Conservation (phyloP, 2,888 invertebrate genomes). For the Lithophane socia region DNA sequence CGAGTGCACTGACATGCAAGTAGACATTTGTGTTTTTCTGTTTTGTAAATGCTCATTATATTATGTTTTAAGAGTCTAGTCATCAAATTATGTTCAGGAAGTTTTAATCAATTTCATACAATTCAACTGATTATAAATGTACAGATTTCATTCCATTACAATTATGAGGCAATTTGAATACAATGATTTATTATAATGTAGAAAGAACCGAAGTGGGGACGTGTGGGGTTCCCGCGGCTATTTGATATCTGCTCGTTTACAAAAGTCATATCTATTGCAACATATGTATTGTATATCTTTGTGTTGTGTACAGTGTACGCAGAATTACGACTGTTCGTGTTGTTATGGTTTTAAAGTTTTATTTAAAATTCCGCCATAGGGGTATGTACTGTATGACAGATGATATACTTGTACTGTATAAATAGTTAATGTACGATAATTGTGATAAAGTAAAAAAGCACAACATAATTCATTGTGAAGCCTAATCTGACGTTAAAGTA, state of each 20-base stretch:
- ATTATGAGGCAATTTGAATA: constrained; percentile 66
- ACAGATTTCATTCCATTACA: constrained; percentile 75
- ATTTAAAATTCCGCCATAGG: constrained; percentile 76
- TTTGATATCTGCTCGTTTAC: constrained; percentile 57
- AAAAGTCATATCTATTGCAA: constrained; percentile 65
- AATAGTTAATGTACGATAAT: constrained; percentile 84
- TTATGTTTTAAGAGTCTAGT: constrained; percentile 90
- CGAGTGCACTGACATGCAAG: constrained; percentile 71
- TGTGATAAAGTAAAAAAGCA: constrained; percentile 89
- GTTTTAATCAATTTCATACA: constrained; percentile 74
- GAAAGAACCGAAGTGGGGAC: constrained; percentile 50
- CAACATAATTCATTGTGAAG: constrained; percentile 87
- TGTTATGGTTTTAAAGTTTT: constrained; percentile 78
- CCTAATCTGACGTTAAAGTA: constrained; percentile 87
- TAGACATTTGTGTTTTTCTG: constrained; percentile 79
- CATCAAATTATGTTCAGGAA: constrained; percentile 87
- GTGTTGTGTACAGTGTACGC: constrained; percentile 68
- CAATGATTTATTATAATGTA: constrained; percentile 57
- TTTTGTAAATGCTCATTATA: constrained; percentile 90
- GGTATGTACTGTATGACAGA: constrained; percentile 85
- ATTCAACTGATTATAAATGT: constrained; percentile 70
- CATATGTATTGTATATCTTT: constrained; percentile 64
- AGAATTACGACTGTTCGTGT: constrained; percentile 69
- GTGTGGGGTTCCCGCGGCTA: constrained; percentile 24
- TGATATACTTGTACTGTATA: constrained; percentile 79